Conservation (phyloP, 1,140 invertebrate genomes). For the Aleiodes sp. region DNA sequence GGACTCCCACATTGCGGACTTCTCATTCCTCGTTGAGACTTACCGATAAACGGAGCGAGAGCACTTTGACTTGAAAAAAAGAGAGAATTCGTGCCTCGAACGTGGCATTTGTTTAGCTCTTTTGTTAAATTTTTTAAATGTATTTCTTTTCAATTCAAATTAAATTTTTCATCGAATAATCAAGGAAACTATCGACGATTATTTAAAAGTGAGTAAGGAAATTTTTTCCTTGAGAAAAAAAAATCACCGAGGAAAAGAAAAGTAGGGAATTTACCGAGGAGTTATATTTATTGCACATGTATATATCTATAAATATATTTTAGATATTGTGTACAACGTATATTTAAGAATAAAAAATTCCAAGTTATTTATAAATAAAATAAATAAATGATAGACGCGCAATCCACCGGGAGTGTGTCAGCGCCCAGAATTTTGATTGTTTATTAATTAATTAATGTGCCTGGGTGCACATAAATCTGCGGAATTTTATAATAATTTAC, state of each 20-base stretch:
- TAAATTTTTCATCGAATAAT: too few relatives aligned
- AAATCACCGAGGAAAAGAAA: not conserved
- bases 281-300: not conserved
- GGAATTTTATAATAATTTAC: not conserved
- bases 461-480: not conserved
- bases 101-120: slow-evolving; percentile 5
- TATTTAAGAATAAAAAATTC: not conserved
- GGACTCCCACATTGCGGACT: not conserved
- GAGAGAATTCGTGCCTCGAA: not conserved
- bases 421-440: not conserved
- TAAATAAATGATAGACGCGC: too few relatives aligned
- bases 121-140: not conserved
- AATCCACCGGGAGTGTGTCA: slow-evolving; percentile 21
- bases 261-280: not conserved
- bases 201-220: too few relatives aligned
- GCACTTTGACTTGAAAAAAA: not conserved
- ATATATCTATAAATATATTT: slow-evolving; percentile 5
- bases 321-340: slow-evolving; percentile 2
- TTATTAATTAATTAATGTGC: not conserved
- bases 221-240: not conserved
- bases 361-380: slow-evolving; percentile 20
- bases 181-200: too few relatives aligned
- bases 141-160: too few relatives aligned
- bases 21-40: slow-evolving; percentile 27
- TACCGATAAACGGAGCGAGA: not conserved